Evolutionary conservation across 2,797 vertebrate genomes (phyloP).

Genomic region (Natrix natrix): DNA sequence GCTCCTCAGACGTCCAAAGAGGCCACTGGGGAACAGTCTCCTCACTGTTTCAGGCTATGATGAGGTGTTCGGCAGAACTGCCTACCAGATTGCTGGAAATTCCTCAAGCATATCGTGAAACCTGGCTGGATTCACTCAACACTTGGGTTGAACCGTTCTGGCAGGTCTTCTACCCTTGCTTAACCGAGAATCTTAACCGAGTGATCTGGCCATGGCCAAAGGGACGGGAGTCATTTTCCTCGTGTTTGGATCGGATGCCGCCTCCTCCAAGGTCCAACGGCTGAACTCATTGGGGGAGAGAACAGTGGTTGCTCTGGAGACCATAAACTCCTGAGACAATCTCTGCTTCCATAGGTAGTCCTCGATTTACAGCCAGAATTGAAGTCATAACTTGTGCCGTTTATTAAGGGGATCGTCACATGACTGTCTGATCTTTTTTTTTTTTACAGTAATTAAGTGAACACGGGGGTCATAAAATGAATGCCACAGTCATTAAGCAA

Average conservation of each 20-base stretch:
- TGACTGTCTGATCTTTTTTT: no score
- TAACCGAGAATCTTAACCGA: not conserved
- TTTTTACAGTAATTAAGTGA: no score
- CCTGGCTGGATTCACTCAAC: not conserved
- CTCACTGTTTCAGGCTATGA: not conserved
- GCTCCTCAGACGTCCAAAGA: not conserved
- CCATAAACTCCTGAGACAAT: not conserved
- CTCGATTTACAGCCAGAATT: not conserved
- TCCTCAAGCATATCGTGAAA: not conserved
- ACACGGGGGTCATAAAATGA: no score
- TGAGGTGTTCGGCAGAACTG: not conserved
- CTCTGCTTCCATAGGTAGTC: not conserved
- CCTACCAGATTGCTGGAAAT: not conserved
- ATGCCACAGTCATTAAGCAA: no score
- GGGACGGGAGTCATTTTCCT: not conserved
- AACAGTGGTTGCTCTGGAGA: not conserved
- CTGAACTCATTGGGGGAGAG: not conserved
- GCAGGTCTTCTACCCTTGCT: not conserved
- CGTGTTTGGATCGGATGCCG: not conserved
- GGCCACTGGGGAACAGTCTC: not conserved
- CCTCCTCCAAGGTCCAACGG: not conserved
- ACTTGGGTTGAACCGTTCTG: not conserved
- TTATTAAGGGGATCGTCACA: no score
- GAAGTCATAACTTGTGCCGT: no score
- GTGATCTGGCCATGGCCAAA: not conserved